These are phyloP conservation scores for Craniophora ligustri DNA, from an alignment of 2,888 invertebrate species.

Conservation along the genomic window DNA sequence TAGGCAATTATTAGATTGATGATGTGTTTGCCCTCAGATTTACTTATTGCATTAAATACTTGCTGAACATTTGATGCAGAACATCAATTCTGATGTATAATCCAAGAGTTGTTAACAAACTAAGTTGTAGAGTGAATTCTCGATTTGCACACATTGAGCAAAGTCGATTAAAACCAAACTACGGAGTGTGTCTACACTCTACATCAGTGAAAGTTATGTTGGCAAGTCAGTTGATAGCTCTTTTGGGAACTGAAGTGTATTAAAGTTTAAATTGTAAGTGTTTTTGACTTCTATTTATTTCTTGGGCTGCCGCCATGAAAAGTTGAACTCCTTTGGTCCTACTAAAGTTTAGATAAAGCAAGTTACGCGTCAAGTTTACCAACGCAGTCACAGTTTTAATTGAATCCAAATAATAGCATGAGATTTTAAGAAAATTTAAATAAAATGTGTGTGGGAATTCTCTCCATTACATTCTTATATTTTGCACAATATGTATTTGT, in stretches of 20 bases:
- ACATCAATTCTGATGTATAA: constrained; percentile 5
- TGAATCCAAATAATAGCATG: constrained; percentile 46
- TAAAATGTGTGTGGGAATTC: constrained; percentile 13
- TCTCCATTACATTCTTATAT: not conserved
- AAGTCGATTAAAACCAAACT: constrained; percentile 56
- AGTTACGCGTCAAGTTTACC: constrained; percentile 31
- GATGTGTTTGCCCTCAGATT: too few species aligned
- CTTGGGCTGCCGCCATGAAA: constrained; percentile 39
- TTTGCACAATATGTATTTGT: too few species aligned
- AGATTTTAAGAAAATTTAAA: constrained; percentile 24
- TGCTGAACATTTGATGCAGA: not conserved
- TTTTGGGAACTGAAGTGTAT: constrained; percentile 50
- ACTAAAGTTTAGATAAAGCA: constrained; percentile 37
- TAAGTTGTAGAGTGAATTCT: constrained; percentile 24
- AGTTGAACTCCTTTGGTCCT: constrained; percentile 23
- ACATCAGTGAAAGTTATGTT: constrained; percentile 55
- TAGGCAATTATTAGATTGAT: too few species aligned
- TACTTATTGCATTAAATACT: too few species aligned
- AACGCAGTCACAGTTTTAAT: constrained; percentile 39
- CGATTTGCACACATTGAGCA: constrained; percentile 50
- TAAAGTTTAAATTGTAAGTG: constrained; percentile 52
- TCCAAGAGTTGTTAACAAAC: constrained; percentile 21
- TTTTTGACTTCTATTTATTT: constrained; percentile 48
- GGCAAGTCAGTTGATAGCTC: constrained; percentile 53
- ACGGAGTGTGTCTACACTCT: constrained; percentile 44